Percentiles rank a stretch among this genome's conserved stretches.
These are phyloP conservation scores for Dromiciops gliroides DNA, from an alignment of 2,113 vertebrate species.

Conservation along the genomic window DNA sequence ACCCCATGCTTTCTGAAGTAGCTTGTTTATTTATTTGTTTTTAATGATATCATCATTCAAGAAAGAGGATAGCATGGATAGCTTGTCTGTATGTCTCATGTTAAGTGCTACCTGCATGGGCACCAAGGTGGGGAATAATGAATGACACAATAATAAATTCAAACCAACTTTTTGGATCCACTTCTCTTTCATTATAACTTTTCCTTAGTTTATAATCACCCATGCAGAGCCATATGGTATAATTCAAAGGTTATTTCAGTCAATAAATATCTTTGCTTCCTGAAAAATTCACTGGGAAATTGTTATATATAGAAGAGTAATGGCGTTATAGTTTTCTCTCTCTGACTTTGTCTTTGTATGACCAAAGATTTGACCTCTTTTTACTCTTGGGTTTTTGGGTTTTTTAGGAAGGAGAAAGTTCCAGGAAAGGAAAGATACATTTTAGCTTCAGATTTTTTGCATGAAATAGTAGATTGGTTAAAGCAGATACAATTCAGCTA, in stretches of 20 bases:
- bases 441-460: slow-evolving; percentile 24
- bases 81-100: not conserved
- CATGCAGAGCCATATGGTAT: not conserved
- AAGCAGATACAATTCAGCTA: not conserved
- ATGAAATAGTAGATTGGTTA: not conserved
- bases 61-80: not conserved
- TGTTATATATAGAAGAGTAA: not conserved
- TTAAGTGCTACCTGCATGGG: not conserved
- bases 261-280: not conserved
- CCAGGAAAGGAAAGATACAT: not conserved
- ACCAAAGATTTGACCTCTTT: not conserved
- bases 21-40: slow-evolving; percentile 24
- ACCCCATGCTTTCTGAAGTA: not conserved
- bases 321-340: not conserved
- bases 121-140: not conserved
- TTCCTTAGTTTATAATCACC: not conserved
- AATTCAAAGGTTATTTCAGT: not conserved
- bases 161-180: not conserved
- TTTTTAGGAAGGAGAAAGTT: not conserved
- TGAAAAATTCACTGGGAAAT: not conserved
- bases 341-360: slow-evolving; percentile 10
- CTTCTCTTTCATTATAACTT: not conserved
- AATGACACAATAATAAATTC: not conserved
- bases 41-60: not conserved
- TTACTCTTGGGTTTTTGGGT: not conserved